These are phyloP conservation scores for Mythimna lalbum DNA, from an alignment of 2,888 invertebrate species.

Conservation along the genomic window DNA sequence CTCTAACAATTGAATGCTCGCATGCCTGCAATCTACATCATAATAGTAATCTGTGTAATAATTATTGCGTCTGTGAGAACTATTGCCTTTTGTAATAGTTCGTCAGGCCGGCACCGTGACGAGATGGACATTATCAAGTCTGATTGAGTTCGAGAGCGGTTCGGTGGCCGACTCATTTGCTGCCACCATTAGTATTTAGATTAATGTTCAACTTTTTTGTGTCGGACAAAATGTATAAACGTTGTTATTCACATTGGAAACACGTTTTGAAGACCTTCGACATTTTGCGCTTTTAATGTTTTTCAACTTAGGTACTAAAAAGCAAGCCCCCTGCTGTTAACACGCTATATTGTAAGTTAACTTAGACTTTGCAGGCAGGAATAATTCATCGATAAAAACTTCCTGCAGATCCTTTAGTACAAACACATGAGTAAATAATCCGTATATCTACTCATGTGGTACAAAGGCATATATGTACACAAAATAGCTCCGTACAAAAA, in stretches of 20 bases:
- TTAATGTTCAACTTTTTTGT: constrained; percentile 39
- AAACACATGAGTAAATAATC: no score
- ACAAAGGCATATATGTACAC: neutral
- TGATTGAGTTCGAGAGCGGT: constrained; percentile 26
- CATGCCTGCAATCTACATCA: constrained; percentile 15
- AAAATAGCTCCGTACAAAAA: no score
- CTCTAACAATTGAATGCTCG: constrained; percentile 42
- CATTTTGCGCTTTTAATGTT: constrained; percentile 5
- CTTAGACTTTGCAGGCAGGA: neutral
- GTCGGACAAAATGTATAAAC: neutral
- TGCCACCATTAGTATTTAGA: constrained; percentile 36
- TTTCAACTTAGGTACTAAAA: neutral
- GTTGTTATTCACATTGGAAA: constrained; percentile 17
- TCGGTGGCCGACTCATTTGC: constrained; percentile 32
- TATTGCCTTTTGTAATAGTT: constrained; percentile 31
- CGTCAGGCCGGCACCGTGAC: constrained; percentile 15
- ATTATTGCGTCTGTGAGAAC: constrained; percentile 48
- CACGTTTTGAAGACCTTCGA: constrained; percentile 4
- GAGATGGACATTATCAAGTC: constrained; percentile 10
- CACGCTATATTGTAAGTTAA: neutral
- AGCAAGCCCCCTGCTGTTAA: constrained; percentile 9
- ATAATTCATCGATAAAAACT: neutral
- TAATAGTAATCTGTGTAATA: constrained; percentile 40
- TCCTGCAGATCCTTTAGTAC: neutral
- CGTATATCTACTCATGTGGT: no score